Percentiles rank a stretch among this genome's conserved stretches.
Evolutionary conservation across 1,140 invertebrate genomes (phyloP).

Genomic region (Armadillidium nasatum): DNA sequence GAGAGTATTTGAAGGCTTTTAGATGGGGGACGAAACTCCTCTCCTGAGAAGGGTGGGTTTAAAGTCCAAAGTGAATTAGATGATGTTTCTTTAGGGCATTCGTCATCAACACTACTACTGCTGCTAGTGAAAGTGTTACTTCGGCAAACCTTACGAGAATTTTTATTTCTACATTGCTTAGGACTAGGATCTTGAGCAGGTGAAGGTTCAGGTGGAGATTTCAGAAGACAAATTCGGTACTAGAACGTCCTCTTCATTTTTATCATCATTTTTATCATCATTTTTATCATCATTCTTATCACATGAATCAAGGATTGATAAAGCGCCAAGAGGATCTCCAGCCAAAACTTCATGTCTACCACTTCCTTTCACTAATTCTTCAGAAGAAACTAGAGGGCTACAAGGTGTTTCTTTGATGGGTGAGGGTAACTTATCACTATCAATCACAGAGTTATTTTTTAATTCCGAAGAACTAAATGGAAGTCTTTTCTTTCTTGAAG

Average conservation of each 20-base stretch:
- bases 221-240: not conserved
- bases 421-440: not conserved
- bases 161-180: not conserved
- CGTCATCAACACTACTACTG: not conserved
- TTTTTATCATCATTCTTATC: too few relatives aligned
- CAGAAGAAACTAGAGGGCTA: not conserved
- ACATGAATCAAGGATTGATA: not conserved
- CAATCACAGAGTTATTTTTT: not conserved
- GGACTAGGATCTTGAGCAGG: not conserved
- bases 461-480: not conserved
- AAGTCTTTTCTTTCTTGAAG: not conserved
- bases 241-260: not conserved
- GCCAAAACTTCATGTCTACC: not conserved
- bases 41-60: constrained; percentile 1
- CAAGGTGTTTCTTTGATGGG: not conserved
- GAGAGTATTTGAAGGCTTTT: constrained; percentile 10
- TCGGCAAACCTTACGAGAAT: not conserved
- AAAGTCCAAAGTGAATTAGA: not conserved
- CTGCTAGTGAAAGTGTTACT: not conserved
- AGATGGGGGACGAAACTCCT: not conserved
- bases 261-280: not conserved
- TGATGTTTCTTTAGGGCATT: not conserved
- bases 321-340: not conserved
- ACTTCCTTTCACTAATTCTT: not conserved
- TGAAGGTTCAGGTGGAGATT: not conserved